Base-by-base conservation (phyloP, 2,113 vertebrate species). In the Trochalopteron elliotii region DNA sequence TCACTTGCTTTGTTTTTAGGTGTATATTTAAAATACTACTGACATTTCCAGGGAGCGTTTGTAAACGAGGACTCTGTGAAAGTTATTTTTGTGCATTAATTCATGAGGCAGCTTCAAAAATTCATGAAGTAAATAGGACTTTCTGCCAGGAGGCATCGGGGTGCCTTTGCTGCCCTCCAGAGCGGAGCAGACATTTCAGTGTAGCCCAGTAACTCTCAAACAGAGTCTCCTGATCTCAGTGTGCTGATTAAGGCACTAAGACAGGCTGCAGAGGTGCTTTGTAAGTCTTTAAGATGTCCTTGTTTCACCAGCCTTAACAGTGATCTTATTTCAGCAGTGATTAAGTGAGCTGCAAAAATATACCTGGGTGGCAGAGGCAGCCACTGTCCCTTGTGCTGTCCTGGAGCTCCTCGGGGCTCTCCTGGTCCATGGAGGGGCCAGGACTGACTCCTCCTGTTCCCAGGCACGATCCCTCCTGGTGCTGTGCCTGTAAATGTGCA, bases 41-140 rank as follows among this genome's bases (percentile, higher is more conserved):
- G 45, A 12, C 59, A 75, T 93, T 92, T 95, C 50, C 82, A 94
- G 83, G 75, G 88, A 96, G 63, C 9, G 2, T 93, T 95, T 94
- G 91, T 96, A 96, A 97, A 88, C 0, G 61, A 93, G 84, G 90
- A 88, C 89, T 94, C 75, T 83, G 35, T 94, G 90, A 93, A 85
- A 96, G 93, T 89, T 90, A 95, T 96, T 94, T 94, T 93, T 90
- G 93, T 82, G 93, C 92, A 96, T 94, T 95, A 95, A 97, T 97
- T 97, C 95, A 95, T 96, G 95, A 97, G 90, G 94, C 56, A 65
- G 70, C 90, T 96, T 97, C 87, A 97, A 97, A 97, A 96, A 97
- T 97, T 96, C 78, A 96, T 97, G 94, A 96, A 90, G 91, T 90
- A 50, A 95, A 84, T 87, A 93, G 90, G 79, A 87, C 89, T 94